Conservation (phyloP, 2,113 vertebrate genomes). For the Willisornis vidua region DNA sequence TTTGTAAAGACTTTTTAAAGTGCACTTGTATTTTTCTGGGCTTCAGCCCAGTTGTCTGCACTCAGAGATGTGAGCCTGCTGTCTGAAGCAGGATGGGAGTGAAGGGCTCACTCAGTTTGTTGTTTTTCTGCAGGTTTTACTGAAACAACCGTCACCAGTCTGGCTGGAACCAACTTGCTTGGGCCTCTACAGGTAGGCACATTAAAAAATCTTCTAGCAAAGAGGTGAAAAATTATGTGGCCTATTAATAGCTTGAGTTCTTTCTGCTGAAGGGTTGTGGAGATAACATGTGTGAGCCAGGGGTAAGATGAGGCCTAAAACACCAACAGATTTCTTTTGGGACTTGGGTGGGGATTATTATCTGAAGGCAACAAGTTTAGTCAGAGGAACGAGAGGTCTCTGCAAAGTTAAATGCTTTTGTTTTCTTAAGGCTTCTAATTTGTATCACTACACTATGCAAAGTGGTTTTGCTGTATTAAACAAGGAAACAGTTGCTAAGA, state of each 20-base stretch:
- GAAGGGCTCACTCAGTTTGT: background rate
- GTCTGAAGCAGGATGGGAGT: background rate
- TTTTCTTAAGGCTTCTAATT: background rate
- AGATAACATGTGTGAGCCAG: background rate
- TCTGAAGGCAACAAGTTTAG: background rate
- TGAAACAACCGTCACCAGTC: background rate
- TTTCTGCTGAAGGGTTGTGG: background rate
- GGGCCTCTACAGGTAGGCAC: background rate
- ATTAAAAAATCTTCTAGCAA: background rate
- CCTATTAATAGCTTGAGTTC: background rate
- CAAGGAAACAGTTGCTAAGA: background rate
- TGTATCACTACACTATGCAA: background rate
- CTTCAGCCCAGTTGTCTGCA: background rate
- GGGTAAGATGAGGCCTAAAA: background rate
- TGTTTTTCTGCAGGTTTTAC: background rate
- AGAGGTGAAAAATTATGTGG: background rate
- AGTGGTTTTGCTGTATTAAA: background rate
- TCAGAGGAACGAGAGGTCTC: background rate
- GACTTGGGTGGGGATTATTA: background rate
- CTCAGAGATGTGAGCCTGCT: accelerated
- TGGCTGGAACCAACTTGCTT: background rate
- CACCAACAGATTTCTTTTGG: background rate
- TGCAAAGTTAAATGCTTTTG: background rate
- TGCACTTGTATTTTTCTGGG: background rate
- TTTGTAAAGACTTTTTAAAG: background rate